Conservation (phyloP, 2,888 invertebrate species). For the Oxytorus armatus region DNA sequence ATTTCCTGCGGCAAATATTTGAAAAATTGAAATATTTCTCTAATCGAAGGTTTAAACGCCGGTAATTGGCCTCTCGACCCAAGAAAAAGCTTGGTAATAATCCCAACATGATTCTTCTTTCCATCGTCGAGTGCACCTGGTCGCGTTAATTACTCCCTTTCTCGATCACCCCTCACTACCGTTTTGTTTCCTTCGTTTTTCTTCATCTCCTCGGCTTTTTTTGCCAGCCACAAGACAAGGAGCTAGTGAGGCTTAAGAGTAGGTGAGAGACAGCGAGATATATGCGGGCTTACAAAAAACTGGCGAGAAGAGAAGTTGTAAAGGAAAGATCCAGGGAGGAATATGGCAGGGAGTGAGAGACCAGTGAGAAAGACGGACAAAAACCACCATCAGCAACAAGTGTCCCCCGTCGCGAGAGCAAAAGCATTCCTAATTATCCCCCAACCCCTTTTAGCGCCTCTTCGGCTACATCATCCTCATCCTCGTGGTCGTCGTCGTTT, state of each 20-base stretch:
- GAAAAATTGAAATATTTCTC: neutral
- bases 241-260: constrained; percentile 19
- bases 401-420: constrained; percentile 82
- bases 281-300: constrained; percentile 45
- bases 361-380: constrained; percentile 48
- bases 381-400: constrained; percentile 80
- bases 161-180: constrained; percentile 56
- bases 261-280: constrained; percentile 66
- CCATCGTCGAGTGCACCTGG: constrained; percentile 20
- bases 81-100: neutral
- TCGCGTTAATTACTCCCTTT: constrained; percentile 85
- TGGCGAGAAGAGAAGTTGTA: constrained; percentile 59
- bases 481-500: neutral
- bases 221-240: constrained; percentile 77
- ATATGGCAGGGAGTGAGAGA: constrained; percentile 37
- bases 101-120: constrained; percentile 13
- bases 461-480: constrained; percentile 17
- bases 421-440: constrained; percentile 83
- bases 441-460: constrained; percentile 69
- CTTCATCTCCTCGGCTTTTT: constrained; percentile 59
- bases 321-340: constrained; percentile 16
- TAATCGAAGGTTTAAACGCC: neutral
- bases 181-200: constrained; percentile 26
- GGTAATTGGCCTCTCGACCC: neutral
- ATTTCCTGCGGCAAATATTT: too few species aligned